Conservation (phyloP, 1,140 invertebrate genomes). For the Aphidius ervi region DNA sequence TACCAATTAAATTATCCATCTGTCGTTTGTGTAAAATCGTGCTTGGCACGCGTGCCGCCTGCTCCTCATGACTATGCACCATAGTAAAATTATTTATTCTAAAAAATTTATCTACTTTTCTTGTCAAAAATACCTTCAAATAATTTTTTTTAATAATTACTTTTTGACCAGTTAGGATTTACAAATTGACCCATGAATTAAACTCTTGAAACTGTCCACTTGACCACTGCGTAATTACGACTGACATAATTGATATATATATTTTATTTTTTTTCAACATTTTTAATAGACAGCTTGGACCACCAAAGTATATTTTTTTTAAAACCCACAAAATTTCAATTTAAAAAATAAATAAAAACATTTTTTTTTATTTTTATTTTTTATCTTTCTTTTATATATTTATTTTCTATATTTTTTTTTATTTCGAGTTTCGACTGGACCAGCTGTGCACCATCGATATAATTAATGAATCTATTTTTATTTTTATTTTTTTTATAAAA, state of each 20-base stretch:
- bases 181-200: no score
- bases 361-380: no score
- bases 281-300: neutral
- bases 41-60: neutral
- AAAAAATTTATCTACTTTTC: neutral
- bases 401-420: no score
- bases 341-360: no score
- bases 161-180: no score
- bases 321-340: neutral
- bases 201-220: neutral
- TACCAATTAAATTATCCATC: slow-evolving; percentile 14
- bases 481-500: no score
- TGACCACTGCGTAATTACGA: neutral
- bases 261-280: neutral
- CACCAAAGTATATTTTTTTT: neutral
- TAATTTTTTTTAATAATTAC: no score
- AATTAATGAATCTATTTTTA: no score
- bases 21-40: neutral
- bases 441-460: no score
- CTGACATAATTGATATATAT: no score
- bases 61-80: neutral
- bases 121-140: neutral
- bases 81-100: neutral
- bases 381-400: no score
- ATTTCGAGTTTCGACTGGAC: no score